phyloP scores from a whole-genome alignment of 2,888 invertebrate genomes.

The Macropis europaea region DNA sequence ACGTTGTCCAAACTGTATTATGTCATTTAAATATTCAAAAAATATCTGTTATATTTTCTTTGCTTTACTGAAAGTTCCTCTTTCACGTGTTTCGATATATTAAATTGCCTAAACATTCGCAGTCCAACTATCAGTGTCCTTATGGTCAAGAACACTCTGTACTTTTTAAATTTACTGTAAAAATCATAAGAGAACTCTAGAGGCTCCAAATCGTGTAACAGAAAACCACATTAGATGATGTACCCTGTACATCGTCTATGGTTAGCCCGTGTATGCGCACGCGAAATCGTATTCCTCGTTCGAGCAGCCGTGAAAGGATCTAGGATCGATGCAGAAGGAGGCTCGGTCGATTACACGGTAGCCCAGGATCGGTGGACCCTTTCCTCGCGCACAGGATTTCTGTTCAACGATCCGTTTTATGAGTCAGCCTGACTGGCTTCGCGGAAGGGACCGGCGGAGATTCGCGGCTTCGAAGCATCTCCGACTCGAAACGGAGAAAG shows the following conservation, averaged over 20 bases:
- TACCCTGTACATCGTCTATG: slow-evolving; percentile 24
- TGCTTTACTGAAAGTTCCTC: too few species aligned
- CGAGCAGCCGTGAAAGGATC: slow-evolving; percentile 41
- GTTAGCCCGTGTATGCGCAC: background rate
- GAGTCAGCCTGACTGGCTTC: slow-evolving; percentile 53
- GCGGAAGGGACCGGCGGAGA: slow-evolving; percentile 49
- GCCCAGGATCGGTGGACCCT: slow-evolving; percentile 49
- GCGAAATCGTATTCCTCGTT: slow-evolving; percentile 21
- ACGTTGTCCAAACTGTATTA: too few species aligned
- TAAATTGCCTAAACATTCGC: too few species aligned
- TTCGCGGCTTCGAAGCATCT: slow-evolving; percentile 46
- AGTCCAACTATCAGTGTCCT: too few species aligned
- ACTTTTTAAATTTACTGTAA: too few species aligned
- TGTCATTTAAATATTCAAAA: too few species aligned
- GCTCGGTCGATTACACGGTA: slow-evolving; percentile 56
- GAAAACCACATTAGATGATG: too few species aligned
- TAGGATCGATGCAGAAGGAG: slow-evolving; percentile 32
- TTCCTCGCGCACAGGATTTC: slow-evolving; percentile 37
- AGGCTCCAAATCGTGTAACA: too few species aligned
- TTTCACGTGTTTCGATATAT: too few species aligned
- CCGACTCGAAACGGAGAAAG: background rate
- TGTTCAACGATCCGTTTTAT: slow-evolving; percentile 58
- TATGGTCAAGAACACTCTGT: too few species aligned
- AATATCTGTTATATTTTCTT: too few species aligned
- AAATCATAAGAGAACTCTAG: too few species aligned